A percentile compares a stretch with the other conserved stretches of the same genome.
Conservation (phyloP, 2,888 invertebrate species). For the Napeogenes inachia region DNA sequence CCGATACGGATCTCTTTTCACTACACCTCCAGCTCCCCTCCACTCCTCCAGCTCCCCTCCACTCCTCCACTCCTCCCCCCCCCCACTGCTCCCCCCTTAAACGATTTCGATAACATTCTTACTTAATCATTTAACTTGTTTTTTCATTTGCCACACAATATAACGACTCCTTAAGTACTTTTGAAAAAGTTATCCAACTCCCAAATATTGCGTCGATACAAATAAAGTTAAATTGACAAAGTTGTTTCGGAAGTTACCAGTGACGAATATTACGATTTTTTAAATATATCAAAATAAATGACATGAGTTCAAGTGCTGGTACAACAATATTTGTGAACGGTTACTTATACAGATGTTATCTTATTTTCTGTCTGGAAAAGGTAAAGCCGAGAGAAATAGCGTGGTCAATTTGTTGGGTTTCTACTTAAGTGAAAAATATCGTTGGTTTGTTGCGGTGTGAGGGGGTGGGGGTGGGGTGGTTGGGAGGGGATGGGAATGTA, state of each 20-base stretch:
- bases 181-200: constrained; percentile 61
- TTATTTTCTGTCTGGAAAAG: constrained; percentile 37
- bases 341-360: constrained; percentile 25
- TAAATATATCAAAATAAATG: constrained; percentile 48
- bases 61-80: constrained; percentile 34
- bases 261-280: constrained; percentile 58
- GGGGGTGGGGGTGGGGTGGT: constrained; percentile 13
- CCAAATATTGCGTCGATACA: constrained; percentile 63
- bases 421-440: constrained; percentile 65
- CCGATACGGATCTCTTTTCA: constrained; percentile 58
- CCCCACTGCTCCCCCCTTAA: constrained; percentile 32
- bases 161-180: constrained; percentile 51
- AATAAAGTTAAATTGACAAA: constrained; percentile 77
- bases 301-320: constrained; percentile 35
- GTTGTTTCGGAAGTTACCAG: constrained; percentile 56
- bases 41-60: constrained; percentile 40
- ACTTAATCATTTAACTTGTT: constrained; percentile 62
- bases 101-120: constrained; percentile 55
- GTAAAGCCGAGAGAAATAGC: constrained; percentile 44
- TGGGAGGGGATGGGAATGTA: constrained; percentile 9
- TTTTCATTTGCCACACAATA: constrained; percentile 60
- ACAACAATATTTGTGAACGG: constrained; percentile 14
- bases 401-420: constrained; percentile 54
- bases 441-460: constrained; percentile 39
- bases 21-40: constrained; percentile 42